Percentiles rank a stretch among this genome's conserved stretches.
Evolutionary conservation across 1,140 invertebrate genomes (phyloP).

Genomic region (Andrena cerasifolii): DNA sequence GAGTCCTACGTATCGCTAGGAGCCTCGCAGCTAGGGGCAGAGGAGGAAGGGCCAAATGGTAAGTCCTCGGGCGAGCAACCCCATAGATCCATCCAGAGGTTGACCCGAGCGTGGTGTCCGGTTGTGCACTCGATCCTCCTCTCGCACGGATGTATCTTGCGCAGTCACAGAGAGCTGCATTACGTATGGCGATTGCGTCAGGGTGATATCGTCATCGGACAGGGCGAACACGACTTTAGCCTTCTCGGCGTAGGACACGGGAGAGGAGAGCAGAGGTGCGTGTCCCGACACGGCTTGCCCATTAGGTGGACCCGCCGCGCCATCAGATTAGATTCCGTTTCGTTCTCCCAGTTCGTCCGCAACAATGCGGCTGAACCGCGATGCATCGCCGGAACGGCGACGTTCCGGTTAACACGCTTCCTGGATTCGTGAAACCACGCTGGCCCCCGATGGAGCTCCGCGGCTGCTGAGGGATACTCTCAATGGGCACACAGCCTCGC

Average conservation of each 20-base stretch:
- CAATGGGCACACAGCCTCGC: not conserved
- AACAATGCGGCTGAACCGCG: slow-evolving; percentile 59
- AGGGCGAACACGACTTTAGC: slow-evolving; percentile 73
- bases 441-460: not conserved
- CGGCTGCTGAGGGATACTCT: not conserved
- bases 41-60: not conserved
- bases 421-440: slow-evolving; percentile 53
- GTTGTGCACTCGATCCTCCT: slow-evolving; percentile 18
- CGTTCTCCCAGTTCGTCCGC: slow-evolving; percentile 46
- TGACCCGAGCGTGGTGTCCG: slow-evolving; percentile 5
- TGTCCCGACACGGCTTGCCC: slow-evolving; percentile 80
- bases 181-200: slow-evolving; percentile 66
- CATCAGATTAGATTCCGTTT: slow-evolving; percentile 79
- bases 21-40: not conserved
- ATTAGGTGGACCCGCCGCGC: slow-evolving; percentile 77
- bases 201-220: slow-evolving; percentile 66
- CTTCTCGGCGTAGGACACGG: slow-evolving; percentile 60
- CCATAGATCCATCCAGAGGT: slow-evolving; percentile 8
- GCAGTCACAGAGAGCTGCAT: slow-evolving; percentile 49
- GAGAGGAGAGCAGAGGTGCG: slow-evolving; percentile 73
- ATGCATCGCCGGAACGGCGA: slow-evolving; percentile 53
- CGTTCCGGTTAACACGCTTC: slow-evolving; percentile 43
- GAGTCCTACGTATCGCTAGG: no score
- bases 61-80: not conserved
- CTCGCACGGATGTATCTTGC: slow-evolving; percentile 6